Percentiles rank a stretch among this genome's conserved stretches.
phyloP scores from a whole-genome alignment of 2,113 vertebrate species.

The Apaloderma vittatum region DNA sequence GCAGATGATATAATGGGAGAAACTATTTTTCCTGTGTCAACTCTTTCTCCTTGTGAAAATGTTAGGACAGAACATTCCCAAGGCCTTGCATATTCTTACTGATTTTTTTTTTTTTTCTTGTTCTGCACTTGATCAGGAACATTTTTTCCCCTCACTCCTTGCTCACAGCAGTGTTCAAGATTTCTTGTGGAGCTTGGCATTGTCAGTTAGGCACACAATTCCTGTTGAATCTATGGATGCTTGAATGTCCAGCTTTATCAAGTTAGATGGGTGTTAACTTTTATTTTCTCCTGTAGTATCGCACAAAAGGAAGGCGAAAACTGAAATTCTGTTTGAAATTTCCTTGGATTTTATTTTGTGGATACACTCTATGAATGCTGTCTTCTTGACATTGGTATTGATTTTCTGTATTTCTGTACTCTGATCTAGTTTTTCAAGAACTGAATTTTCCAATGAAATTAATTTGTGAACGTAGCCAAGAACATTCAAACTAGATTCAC shows the following conservation, averaged over 20 bases:
- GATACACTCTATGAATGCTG: background rate
- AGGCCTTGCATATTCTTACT: background rate
- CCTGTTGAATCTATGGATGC: background rate
- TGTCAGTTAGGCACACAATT: background rate
- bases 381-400: background rate
- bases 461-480: background rate
- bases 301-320: background rate
- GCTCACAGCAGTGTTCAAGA: background rate
- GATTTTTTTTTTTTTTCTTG: background rate
- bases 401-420: background rate
- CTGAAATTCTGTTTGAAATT: background rate
- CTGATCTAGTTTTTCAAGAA: background rate
- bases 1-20: background rate
- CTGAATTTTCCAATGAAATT: background rate
- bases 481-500: background rate
- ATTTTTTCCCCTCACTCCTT: background rate
- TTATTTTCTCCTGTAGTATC: background rate
- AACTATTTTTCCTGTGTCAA: background rate
- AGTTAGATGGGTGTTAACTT: background rate
- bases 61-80: background rate
- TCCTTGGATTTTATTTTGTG: conserved; percentile 19
- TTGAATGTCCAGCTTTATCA: background rate
- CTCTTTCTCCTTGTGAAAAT: background rate
- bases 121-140: background rate
- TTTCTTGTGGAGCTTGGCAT: background rate